These are phyloP conservation scores for Opisthocomus hoazin DNA, from an alignment of 2,113 vertebrate genomes.

Conservation along the genomic window DNA sequence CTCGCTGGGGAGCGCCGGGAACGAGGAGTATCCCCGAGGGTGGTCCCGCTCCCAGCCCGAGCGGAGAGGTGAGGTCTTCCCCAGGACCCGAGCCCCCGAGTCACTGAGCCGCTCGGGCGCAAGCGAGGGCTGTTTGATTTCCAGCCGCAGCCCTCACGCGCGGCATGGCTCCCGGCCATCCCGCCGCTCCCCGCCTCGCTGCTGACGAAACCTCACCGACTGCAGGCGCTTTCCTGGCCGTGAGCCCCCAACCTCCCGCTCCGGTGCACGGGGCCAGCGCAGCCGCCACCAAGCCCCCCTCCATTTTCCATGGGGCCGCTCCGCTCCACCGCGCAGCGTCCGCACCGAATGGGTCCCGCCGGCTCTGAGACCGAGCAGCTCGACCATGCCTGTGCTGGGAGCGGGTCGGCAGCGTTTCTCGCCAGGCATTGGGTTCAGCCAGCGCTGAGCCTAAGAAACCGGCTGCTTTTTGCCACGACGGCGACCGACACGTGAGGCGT, in stretches of 20 bases:
- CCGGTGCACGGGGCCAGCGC: neutral
- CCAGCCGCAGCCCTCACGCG: neutral
- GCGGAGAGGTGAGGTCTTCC: neutral
- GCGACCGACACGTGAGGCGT: rapidly evolving
- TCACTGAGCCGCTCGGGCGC: rapidly evolving
- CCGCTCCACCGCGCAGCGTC: neutral
- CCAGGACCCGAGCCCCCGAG: rapidly evolving
- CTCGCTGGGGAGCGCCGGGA: rapidly evolving
- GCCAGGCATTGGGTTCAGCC: neutral
- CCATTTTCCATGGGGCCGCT: neutral
- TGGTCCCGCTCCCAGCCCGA: neutral
- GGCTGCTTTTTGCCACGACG: neutral
- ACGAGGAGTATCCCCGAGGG: neutral
- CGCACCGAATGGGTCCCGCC: rapidly evolving
- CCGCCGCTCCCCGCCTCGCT: neutral
- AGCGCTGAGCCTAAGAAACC: neutral
- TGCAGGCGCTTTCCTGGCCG: neutral
- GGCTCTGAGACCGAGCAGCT: neutral
- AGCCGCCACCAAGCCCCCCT: neutral
- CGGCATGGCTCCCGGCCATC: rapidly evolving
- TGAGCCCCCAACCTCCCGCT: neutral
- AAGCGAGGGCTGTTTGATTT: rapidly evolving
- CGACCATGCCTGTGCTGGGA: neutral
- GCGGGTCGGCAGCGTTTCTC: neutral
- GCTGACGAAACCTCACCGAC: neutral